Evolutionary conservation across 2,797 vertebrate species (phyloP).

Genomic region (Trematomus bernacchii): DNA sequence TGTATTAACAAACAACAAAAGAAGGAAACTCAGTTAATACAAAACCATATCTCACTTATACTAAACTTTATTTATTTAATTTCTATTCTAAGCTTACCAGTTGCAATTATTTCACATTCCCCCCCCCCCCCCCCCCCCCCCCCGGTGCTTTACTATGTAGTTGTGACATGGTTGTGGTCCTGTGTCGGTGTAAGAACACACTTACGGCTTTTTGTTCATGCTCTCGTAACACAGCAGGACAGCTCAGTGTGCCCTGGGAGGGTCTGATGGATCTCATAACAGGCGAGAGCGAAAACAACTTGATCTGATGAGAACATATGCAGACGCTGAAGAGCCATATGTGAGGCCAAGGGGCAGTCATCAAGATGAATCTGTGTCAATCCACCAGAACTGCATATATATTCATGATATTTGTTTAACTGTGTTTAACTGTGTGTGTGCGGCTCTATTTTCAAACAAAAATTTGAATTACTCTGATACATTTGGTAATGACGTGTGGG

Average conservation of each 20-base stretch:
- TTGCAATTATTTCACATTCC: neutral
- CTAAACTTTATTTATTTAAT: neutral
- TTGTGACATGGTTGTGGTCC: conserved; percentile 20
- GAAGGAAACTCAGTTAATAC: neutral
- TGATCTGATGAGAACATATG: conserved; percentile 62
- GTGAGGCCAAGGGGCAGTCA: conserved; percentile 42
- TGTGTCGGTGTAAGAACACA: conserved; percentile 50
- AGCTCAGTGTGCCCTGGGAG: conserved; percentile 20
- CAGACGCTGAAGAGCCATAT: conserved; percentile 50
- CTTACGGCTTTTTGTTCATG: conserved; percentile 26
- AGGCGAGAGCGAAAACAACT: conserved; percentile 26
- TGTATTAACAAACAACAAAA: neutral
- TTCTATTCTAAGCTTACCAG: neutral
- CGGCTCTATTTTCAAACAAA: neutral
- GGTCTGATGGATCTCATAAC: conserved; percentile 35
- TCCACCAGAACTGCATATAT: conserved; percentile 8
- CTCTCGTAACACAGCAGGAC: conserved; percentile 40
- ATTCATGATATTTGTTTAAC: neutral
- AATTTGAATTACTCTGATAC: conserved; percentile 9
- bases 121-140: no score
- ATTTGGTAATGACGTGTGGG: conserved; percentile 7
- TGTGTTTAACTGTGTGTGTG: conserved; percentile 26
- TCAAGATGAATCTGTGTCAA: conserved; percentile 51
- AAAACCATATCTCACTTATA: no score
- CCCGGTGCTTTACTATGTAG: conserved; percentile 23